These are phyloP conservation scores for Xestia c-nigrum DNA, from an alignment of 2,888 invertebrate genomes.

Conservation along the genomic window DNA sequence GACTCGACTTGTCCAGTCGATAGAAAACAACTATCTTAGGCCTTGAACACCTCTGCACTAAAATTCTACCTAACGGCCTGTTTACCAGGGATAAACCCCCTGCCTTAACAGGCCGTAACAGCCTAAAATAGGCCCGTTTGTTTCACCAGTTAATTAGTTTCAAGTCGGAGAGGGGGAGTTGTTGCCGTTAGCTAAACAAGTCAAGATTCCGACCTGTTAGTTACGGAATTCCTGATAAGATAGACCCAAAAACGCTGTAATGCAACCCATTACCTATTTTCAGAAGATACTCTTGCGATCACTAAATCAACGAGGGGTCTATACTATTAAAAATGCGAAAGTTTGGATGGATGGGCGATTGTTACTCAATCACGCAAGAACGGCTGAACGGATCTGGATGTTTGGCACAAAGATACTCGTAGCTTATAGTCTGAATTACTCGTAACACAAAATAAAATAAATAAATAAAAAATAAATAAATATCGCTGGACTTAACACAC, in stretches of 20 bases:
- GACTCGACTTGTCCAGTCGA: background rate
- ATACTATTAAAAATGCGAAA: background rate
- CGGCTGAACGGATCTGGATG: background rate
- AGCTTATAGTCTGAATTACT: background rate
- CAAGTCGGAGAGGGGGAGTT: background rate
- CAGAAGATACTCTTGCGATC: background rate
- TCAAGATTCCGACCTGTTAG: background rate
- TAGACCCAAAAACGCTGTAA: background rate
- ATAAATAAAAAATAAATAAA: too few species aligned
- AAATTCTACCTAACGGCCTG: background rate
- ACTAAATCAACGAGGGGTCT: background rate
- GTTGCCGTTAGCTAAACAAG: background rate
- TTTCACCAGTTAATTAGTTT: background rate
- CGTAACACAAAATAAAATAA: too few species aligned
- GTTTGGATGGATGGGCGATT: background rate
- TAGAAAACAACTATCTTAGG: conserved; percentile 28
- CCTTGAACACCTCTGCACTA: conserved; percentile 18
- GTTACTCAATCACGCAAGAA: background rate
- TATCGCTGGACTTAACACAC: too few species aligned
- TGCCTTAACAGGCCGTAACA: background rate
- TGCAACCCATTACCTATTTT: background rate
- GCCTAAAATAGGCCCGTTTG: background rate
- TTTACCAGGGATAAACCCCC: background rate
- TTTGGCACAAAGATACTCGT: background rate
- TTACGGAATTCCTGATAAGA: background rate